Conservation (phyloP, 2,888 invertebrate species). For the Meiosimyza platycephala region DNA sequence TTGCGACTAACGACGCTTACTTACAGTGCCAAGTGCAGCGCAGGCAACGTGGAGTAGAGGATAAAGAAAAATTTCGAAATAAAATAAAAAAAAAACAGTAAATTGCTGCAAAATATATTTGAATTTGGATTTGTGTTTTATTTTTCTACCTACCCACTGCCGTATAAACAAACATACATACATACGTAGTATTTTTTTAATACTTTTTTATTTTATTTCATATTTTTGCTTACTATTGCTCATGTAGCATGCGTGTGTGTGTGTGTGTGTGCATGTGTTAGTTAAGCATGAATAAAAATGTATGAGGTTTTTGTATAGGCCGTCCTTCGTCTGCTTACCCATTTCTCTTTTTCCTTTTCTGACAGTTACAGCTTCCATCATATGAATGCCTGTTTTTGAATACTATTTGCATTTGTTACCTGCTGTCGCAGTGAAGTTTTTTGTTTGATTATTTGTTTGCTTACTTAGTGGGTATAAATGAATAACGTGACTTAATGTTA, state of each 20-base stretch:
- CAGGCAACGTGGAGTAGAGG: neutral
- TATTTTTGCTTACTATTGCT: neutral
- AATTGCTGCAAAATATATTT: neutral
- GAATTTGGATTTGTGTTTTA: neutral
- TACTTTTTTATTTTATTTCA: neutral
- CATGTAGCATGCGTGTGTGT: neutral
- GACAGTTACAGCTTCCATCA: neutral
- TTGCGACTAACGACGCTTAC: neutral
- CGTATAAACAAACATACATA: no score
- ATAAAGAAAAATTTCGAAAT: neutral
- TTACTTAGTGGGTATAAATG: conserved; percentile 1
- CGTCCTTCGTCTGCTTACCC: neutral
- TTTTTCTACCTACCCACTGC: neutral
- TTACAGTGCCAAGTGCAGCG: conserved; percentile 2
- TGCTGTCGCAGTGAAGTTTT: conserved; percentile 1
- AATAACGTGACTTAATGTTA: no score
- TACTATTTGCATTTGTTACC: conserved; percentile 17
- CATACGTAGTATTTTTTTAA: neutral
- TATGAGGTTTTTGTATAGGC: no score
- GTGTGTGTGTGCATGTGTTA: conserved; percentile 4
- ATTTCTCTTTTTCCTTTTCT: no score
- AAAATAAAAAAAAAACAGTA: neutral
- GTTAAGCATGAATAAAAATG: neutral
- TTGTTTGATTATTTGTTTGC: conserved; percentile 22
- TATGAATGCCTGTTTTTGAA: conserved; percentile 1